Conservation (phyloP, 64 coral and sea anemone genomes). For the Acropora yongei region DNA sequence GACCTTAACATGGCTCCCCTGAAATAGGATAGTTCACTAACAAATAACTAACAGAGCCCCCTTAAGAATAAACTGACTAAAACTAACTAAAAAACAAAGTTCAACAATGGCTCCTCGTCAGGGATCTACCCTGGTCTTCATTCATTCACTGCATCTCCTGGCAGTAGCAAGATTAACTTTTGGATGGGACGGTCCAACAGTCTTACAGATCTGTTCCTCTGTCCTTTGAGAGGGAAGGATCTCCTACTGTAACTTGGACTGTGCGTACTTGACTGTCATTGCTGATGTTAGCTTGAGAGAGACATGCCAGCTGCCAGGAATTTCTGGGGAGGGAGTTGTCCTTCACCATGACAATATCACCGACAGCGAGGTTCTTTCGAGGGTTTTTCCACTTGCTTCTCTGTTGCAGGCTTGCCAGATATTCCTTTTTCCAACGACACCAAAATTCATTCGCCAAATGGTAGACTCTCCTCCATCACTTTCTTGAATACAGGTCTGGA, state of each 20-base stretch:
- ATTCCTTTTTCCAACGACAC: slow-evolving; percentile 41
- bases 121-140: slow-evolving; percentile 37
- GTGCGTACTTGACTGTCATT: slow-evolving; percentile 22
- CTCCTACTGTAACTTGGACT: background rate
- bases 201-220: too few relatives aligned
- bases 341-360: slow-evolving; percentile 4
- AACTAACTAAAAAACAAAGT: background rate
- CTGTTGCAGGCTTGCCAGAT: slow-evolving; percentile 7
- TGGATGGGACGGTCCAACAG: slow-evolving; percentile 36
- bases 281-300: background rate
- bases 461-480: slow-evolving; percentile 26
- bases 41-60: background rate
- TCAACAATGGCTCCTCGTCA: slow-evolving; percentile 40
- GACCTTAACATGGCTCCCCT: slow-evolving; percentile 2
- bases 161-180: slow-evolving; percentile 22
- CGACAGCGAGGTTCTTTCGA: background rate
- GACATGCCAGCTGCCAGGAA: slow-evolving; percentile 24
- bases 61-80: too few relatives aligned
- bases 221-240: background rate
- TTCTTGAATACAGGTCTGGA: slow-evolving; percentile 25
- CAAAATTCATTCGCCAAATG: slow-evolving; percentile 44
- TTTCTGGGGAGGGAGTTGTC: slow-evolving; percentile 4
- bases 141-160: background rate
- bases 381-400: background rate
- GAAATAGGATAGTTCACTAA: background rate